Base-by-base conservation (phyloP, 2,888 invertebrate genomes). In the Pelosia muscerda region DNA sequence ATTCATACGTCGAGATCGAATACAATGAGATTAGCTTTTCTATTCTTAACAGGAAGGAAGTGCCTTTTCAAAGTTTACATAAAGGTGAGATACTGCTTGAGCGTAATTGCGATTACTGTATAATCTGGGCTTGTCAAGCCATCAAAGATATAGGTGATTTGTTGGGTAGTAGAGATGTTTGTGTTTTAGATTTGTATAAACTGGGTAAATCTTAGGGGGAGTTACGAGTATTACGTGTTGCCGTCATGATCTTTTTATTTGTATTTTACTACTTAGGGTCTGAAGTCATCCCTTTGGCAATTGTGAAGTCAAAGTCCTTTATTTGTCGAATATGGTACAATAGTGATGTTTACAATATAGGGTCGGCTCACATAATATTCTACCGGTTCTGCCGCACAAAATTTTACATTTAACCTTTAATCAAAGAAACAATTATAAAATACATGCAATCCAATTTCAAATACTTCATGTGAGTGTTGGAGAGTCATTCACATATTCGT, bases 21-120 rank as follows among this genome's bases (percentile, higher is more conserved):
- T 22, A 78, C 61, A 73, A 71, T 67, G 49, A 60, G 66, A 67
- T 65, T 63, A 64, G 31, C 53, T 63, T 71, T 73, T 74, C 61
- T 74, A 69, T 79, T 74, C 68, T 42, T 15, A 62, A 42, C 69
- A 73, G 71, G 69, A 66, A 58, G 49, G 49, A 38, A 62, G 31
- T 56, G 25, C 25, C 53, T 62, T 62, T 25, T 15, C 49, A 25
- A 62, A 31, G n/a, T 34, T 19, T 62, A 28, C 9, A 19, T 53
- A 25, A 49, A 49, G 49, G 49, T 49, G 8, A 49, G 49, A 49
- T 49, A n/a, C 49, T n/a, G 28, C 49, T 22, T 54, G 25, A 25
- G 38, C 22, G 26, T 57, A 64, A 57, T 64, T 57, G 26, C 54
- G 22, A 63, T 54, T 28, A 22, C 9, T 19, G 49, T 49, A 49